Conservation (phyloP, 2,797 vertebrate species). For the Ispidina picta region DNA sequence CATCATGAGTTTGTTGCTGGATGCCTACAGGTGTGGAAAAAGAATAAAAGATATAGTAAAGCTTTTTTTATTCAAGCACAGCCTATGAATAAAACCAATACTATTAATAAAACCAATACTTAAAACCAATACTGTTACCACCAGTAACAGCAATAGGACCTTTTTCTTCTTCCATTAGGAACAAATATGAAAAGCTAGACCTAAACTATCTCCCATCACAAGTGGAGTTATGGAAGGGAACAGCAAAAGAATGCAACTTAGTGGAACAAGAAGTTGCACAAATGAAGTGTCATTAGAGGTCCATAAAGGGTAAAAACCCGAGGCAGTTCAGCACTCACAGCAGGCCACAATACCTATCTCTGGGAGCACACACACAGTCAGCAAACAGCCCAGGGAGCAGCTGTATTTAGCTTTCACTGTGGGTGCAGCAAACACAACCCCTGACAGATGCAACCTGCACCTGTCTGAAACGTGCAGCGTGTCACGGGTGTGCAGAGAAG, state of each 20-base stretch:
- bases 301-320: slow-evolving; percentile 12
- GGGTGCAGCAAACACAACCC: slow-evolving; percentile 41
- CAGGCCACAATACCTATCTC: slow-evolving; percentile 8
- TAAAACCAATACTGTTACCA: not conserved
- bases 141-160: rapidly evolving
- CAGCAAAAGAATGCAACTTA: not conserved
- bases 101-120: not conserved
- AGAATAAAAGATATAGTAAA: not conserved
- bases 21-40: slow-evolving; percentile 59
- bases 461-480: not conserved
- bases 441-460: slow-evolving; percentile 29
- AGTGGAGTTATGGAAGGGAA: not conserved
- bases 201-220: not conserved
- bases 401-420: slow-evolving; percentile 56
- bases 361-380: not conserved
- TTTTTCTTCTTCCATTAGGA: not conserved
- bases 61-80: not conserved
- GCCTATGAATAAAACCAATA: not conserved
- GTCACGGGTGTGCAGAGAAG: not conserved
- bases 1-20: slow-evolving; percentile 81
- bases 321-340: not conserved
- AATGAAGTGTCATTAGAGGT: not conserved
- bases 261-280: not conserved
- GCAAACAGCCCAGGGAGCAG: not conserved
- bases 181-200: not conserved